Percentiles rank a stretch among this genome's conserved stretches.
Conservation (phyloP, 1,140 invertebrate genomes). For the Epicauta chinensis region DNA sequence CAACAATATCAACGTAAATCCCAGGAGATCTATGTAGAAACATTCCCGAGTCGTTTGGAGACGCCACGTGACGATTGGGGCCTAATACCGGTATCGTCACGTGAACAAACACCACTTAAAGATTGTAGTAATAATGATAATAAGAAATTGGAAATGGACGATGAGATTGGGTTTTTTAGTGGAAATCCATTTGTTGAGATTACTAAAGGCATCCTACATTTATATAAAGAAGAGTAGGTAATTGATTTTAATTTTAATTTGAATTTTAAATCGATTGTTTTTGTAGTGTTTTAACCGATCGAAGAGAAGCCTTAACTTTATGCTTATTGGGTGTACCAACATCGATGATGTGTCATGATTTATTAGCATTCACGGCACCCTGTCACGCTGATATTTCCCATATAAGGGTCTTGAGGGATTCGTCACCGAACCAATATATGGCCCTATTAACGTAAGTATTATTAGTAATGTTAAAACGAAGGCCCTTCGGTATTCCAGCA, state of each 20-base stretch:
- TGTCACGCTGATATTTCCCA: conserved; percentile 85
- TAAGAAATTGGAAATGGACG: conserved; percentile 42
- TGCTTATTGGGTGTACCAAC: conserved; percentile 91
- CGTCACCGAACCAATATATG: conserved; percentile 95
- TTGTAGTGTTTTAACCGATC: conserved; percentile 56
- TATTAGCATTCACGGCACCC: conserved; percentile 91
- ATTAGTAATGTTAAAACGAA: no score
- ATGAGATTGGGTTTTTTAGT: conserved; percentile 79
- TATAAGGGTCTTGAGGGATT: conserved; percentile 84
- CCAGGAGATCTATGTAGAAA: conserved; percentile 59
- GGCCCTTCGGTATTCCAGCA: no score
- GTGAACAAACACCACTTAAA: conserved; percentile 42
- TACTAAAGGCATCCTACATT: conserved; percentile 91
- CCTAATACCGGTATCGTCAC: conserved; percentile 40
- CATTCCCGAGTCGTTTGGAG: conserved; percentile 51
- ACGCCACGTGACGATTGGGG: conserved; percentile 44
- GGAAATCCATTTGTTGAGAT: conserved; percentile 97
- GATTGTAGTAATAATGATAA: conserved; percentile 39
- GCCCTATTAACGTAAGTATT: conserved; percentile 72
- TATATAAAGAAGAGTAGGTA: conserved; percentile 82
- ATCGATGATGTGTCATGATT: conserved; percentile 86
- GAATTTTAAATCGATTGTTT: conserved; percentile 15
- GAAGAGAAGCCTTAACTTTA: conserved; percentile 74
- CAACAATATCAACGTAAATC: conserved; percentile 45
- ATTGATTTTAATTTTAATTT: background rate